phyloP scores from a whole-genome alignment of 92 coral and sea anemone species.

The Actinernus sp. region DNA sequence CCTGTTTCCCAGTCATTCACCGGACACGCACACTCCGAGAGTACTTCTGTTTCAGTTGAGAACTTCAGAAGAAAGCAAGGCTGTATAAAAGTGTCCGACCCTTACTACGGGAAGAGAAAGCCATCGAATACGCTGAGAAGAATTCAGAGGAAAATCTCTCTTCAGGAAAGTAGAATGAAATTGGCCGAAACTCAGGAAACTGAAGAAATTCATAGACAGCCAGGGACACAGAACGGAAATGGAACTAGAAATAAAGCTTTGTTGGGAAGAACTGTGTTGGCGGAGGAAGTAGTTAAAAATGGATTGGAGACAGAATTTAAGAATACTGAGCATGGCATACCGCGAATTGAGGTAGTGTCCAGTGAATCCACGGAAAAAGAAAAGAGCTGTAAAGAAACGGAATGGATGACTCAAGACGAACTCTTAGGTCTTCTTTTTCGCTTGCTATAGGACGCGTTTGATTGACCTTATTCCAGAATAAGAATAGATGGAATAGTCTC shows the following conservation, averaged over 20 bases:
- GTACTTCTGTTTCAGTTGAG: too few relatives aligned
- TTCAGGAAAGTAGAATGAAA: constrained; percentile 38
- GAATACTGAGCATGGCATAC: too few relatives aligned
- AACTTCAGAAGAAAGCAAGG: constrained; percentile 59
- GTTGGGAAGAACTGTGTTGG: too few relatives aligned
- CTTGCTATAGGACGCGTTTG: constrained; percentile 13
- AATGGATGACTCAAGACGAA: constrained; percentile 83
- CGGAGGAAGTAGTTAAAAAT: too few relatives aligned
- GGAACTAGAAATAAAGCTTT: background rate
- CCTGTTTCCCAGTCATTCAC: too few relatives aligned
- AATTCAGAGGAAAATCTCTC: constrained; percentile 71
- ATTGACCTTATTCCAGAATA: too few relatives aligned
- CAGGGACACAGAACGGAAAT: background rate
- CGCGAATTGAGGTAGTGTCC: too few relatives aligned
- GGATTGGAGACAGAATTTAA: too few relatives aligned
- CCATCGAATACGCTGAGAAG: constrained; percentile 63
- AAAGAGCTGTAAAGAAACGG: background rate
- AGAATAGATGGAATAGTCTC: too few relatives aligned
- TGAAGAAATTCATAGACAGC: background rate
- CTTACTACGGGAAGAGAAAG: constrained; percentile 74
- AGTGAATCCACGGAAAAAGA: too few relatives aligned
- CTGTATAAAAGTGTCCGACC: constrained; percentile 76
- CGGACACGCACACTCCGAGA: too few relatives aligned
- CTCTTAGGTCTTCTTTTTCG: constrained; percentile 57
- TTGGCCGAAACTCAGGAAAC: background rate